Evolutionary conservation across 2,888 invertebrate genomes (phyloP), one percentile per base, ranked within the genome.

Genomic region (Hyppa rectilinea): DNA sequence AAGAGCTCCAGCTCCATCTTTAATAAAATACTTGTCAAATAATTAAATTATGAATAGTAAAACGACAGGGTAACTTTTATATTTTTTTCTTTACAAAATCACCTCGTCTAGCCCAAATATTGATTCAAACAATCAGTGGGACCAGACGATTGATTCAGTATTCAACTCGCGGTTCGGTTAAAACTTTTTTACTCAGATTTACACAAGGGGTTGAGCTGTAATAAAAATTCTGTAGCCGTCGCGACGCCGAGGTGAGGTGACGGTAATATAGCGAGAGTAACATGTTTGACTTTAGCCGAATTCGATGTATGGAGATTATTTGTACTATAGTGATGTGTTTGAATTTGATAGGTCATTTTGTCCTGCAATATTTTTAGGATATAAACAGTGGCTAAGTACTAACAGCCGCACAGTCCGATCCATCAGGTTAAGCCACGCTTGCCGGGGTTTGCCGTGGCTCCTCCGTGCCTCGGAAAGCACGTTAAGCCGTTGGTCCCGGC

Each of bases 121-220:
- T 73, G 76, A 62, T 58, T 81, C 53, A 74, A 77, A 85, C 73
- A 83, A 77, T 83, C 76, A 63, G 58, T 40, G 36, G 65, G 3
- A 26, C 61, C 85, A 82, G 80, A 85, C 83, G 53, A 56, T 58
- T 64, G 58, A 65, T 58, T 67, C 63, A 36, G 69, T 63, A 83
- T 83, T 85, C 83, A 60, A n/a, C 40, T 17, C 72, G 50, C 66
- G 73, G 62, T 59, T 52, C 53, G 45, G 47, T 40, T 61, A 40
- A 67, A 83, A 74, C 58, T 75, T 85, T 85, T 83, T 74, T 64
- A 58, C 71, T 66, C 71, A 72, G 78, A 75, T 83, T 81, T 75
- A 72, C 75, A 67, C 75, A 74, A 78, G 84, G 74, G 81, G 66
- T 85, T 71, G 69, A 49, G 23, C 34, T 23, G 55, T 38, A 7